These are phyloP conservation scores for Druon quercuslanigerum DNA, from an alignment of 1,140 invertebrate species.

Conservation along the genomic window DNA sequence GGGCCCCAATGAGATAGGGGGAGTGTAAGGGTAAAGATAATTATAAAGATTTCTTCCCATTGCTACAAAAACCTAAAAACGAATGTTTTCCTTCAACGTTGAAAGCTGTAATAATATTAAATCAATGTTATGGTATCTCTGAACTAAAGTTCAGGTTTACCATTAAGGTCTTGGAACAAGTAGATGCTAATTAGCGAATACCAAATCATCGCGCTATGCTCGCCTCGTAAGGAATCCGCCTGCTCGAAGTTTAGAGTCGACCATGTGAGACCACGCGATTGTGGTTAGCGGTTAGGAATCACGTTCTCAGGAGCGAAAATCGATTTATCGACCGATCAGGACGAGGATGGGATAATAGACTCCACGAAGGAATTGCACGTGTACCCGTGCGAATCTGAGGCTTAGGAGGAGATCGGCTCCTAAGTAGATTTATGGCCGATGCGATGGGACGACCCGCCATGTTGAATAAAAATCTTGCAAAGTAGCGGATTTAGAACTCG, in stretches of 20 bases:
- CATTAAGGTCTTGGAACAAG: background rate
- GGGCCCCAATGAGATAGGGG: too few relatives aligned
- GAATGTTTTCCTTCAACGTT: too few relatives aligned
- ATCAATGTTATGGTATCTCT: too few relatives aligned
- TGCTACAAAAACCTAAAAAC: too few relatives aligned
- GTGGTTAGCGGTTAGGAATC: slow-evolving; percentile 46
- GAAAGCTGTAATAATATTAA: too few relatives aligned
- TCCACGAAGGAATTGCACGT: slow-evolving; percentile 26
- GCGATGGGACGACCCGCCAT: slow-evolving; percentile 7
- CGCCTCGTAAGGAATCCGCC: slow-evolving; percentile 45
- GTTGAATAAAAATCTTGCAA: slow-evolving; percentile 32
- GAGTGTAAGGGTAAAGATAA: too few relatives aligned
- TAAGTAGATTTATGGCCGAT: slow-evolving; percentile 39
- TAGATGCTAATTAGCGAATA: slow-evolving; percentile 55
- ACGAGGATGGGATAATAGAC: slow-evolving; percentile 38
- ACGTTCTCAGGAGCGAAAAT: slow-evolving; percentile 41
- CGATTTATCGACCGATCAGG: slow-evolving; percentile 34
- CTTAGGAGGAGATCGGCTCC: slow-evolving; percentile 30
- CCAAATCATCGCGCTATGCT: slow-evolving; percentile 50
- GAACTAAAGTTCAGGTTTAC: background rate
- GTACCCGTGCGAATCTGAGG: slow-evolving; percentile 23
- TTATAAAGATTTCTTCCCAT: too few relatives aligned
- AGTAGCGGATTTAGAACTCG: slow-evolving; percentile 13
- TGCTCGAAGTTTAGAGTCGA: slow-evolving; percentile 33
- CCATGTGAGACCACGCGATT: slow-evolving; percentile 44